phyloP scores from a whole-genome alignment of 2,888 invertebrate genomes.

The Crocallis elinguaria region DNA sequence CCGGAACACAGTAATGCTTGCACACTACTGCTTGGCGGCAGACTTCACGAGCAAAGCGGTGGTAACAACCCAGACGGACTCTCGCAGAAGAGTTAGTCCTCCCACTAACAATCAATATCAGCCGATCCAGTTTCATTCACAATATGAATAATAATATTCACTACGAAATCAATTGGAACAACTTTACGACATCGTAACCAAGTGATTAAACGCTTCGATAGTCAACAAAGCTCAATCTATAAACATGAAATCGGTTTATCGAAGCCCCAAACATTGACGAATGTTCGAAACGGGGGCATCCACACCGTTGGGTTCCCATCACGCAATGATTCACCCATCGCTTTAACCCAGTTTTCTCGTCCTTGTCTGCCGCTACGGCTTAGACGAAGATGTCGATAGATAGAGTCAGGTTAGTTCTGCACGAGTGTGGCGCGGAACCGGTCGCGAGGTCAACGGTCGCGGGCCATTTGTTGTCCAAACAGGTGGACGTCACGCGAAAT shows the following conservation, averaged over 20 bases:
- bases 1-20: too few relatives aligned
- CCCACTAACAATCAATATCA: too few relatives aligned
- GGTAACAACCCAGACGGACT: too few relatives aligned
- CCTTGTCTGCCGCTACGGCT: constrained; percentile 33
- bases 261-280: constrained; percentile 40
- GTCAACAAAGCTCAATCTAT: constrained; percentile 2
- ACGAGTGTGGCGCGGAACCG: constrained; percentile 35
- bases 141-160: too few relatives aligned
- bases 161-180: neutral
- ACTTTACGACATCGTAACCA: neutral
- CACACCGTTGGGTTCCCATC: constrained; percentile 41
- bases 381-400: constrained; percentile 37
- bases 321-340: constrained; percentile 55
- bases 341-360: constrained; percentile 37
- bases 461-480: constrained; percentile 42
- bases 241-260: constrained; percentile 13
- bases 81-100: too few relatives aligned
- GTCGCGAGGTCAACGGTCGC: constrained; percentile 53
- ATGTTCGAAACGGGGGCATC: constrained; percentile 40
- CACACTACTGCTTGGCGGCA: too few relatives aligned
- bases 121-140: too few relatives aligned
- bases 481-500: constrained; percentile 45
- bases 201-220: constrained; percentile 6
- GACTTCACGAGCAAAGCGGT: too few relatives aligned
- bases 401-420: constrained; percentile 41